phyloP scores from a whole-genome alignment of 1,140 invertebrate species.

The Drosophila ercepeae region DNA sequence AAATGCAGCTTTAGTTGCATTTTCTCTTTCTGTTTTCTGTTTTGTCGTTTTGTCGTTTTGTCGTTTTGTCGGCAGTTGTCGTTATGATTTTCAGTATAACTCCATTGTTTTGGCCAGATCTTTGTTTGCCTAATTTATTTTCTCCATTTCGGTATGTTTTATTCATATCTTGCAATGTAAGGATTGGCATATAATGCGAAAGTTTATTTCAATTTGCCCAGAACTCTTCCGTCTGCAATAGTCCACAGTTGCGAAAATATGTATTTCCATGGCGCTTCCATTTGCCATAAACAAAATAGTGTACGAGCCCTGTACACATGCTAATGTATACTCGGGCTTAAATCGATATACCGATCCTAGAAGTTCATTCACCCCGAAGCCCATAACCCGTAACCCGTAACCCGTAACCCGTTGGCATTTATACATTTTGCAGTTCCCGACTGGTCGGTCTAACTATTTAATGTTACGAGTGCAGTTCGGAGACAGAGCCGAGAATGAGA shows the following conservation, averaged over 20 bases:
- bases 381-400: not conserved
- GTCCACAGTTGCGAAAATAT: conserved; percentile 5
- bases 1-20: conserved; percentile 4
- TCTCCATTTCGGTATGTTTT: conserved; percentile 64
- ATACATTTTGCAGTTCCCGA: too few relatives aligned
- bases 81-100: conserved; percentile 29
- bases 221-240: conserved; percentile 9
- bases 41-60: too few relatives aligned
- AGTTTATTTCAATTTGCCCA: conserved; percentile 58
- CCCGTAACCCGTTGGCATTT: too few relatives aligned
- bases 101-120: conserved; percentile 43
- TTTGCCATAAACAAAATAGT: conserved; percentile 66
- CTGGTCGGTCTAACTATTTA: conserved; percentile 40
- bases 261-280: conserved; percentile 37
- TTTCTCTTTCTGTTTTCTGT: conserved; percentile 36
- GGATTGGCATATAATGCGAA: conserved; percentile 23
- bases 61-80: too few relatives aligned
- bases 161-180: conserved; percentile 75
- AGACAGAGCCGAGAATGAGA: conserved; percentile 1
- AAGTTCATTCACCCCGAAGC: conserved; percentile 63
- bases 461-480: conserved; percentile 57
- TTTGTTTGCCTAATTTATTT: conserved; percentile 66
- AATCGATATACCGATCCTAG: conserved; percentile 48
- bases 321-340: not conserved
- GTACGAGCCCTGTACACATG: conserved; percentile 41